Conservation (phyloP, 2,797 vertebrate genomes). For the Crocodylus rhombifer region DNA sequence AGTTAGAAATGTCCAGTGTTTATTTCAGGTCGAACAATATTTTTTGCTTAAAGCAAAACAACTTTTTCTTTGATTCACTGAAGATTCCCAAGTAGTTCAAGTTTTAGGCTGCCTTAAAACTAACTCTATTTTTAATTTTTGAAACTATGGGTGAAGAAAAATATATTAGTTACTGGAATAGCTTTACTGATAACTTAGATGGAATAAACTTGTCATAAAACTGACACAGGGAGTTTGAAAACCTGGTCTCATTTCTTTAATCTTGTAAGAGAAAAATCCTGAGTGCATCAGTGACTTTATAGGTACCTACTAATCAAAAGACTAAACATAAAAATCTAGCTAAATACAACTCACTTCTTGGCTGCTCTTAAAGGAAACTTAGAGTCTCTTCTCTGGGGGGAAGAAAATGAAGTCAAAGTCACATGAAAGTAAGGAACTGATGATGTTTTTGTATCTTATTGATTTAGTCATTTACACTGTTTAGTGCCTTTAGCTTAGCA, state of each 20-base stretch:
- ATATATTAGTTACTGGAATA: not conserved
- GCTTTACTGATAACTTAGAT: not conserved
- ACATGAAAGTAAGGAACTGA: not conserved
- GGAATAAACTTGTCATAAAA: not conserved
- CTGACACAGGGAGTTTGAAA: not conserved
- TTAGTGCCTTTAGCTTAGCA: not conserved
- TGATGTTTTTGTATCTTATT: not conserved
- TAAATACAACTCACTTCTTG: not conserved
- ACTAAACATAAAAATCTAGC: not conserved
- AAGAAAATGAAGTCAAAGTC: not conserved
- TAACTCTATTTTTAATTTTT: not conserved
- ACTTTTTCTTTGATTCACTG: no score
- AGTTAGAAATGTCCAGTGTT: no score
- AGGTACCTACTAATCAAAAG: not conserved
- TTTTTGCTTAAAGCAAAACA: no score
- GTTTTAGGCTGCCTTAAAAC: not conserved
- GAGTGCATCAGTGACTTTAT: not conserved
- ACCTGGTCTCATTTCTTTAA: not conserved
- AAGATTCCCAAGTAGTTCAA: no score
- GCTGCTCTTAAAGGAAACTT: not conserved
- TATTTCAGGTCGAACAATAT: no score
- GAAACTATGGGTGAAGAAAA: not conserved
- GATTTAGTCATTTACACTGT: not conserved
- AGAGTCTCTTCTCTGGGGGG: not conserved
- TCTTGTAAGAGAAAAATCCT: not conserved